Evolutionary conservation across 1,140 invertebrate genomes (phyloP), one percentile per base, ranked within the genome.

Genomic region (Acarapis woodi): DNA sequence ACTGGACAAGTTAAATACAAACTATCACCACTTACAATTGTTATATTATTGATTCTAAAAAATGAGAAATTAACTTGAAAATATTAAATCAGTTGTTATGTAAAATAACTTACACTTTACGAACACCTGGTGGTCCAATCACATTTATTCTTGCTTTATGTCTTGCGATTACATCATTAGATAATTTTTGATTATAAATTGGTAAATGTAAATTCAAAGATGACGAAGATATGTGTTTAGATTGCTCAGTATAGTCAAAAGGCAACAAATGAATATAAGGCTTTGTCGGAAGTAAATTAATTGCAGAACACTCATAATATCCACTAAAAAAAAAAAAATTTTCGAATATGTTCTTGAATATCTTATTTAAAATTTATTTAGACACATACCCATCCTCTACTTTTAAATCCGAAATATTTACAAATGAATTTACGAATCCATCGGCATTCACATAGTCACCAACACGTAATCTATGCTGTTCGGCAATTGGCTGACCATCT

Each of bases 101-200:
- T n/a, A n/a, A n/a, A n/a, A n/a, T n/a, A n/a, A n/a, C n/a, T n/a
- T 49, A 8, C 20, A 14, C 28, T 55, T 50, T 12, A 62, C 51
- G 36, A 48, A 52, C n/a, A n/a, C n/a, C n/a, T 3, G 56, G 57
- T 23, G 40, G 38, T 3, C 58, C 59, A 53, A 80, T 80, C 47
- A 85, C 67, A 56, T 80, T 80, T 28, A 83, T 60, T 41, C 73
- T 62, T 10, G 72, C 72, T 14, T 68, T 64, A 58, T 82, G 74
- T 9, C 62, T 62, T 23, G 67, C 65, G n/a, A n/a, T n/a, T n/a
- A n/a, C n/a, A n/a, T n/a, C n/a, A n/a, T n/a, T n/a, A n/a, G n/a
- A n/a, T n/a, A n/a, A n/a, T n/a, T n/a, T n/a, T n/a, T n/a, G n/a
- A n/a, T n/a, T n/a, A n/a, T n/a, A n/a, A n/a, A n/a, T n/a, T n/a